A percentile compares a stretch with the other conserved stretches of the same genome.
These are phyloP conservation scores for Chelon labrosus DNA, from an alignment of 2,797 vertebrate species.

Conservation along the genomic window DNA sequence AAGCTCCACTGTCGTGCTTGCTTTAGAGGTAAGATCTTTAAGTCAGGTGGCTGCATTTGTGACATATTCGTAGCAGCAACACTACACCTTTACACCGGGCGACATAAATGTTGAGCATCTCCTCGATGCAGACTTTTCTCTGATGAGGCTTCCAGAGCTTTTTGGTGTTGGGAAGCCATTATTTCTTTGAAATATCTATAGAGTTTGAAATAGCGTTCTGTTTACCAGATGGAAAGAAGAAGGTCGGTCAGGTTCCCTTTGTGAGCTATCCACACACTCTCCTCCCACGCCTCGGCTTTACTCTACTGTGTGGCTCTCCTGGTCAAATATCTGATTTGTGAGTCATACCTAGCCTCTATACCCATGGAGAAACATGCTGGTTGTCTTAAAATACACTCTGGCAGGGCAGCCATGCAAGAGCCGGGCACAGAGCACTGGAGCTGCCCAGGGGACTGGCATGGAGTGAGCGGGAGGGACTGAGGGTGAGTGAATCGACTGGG, in stretches of 20 bases:
- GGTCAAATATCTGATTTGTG: conserved; percentile 85
- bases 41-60: conserved; percentile 44
- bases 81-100: conserved; percentile 20
- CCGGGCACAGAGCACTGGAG: conserved; percentile 57
- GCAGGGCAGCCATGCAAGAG: conserved; percentile 74
- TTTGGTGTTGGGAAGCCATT: conserved; percentile 59
- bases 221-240: conserved; percentile 82
- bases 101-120: conserved; percentile 30
- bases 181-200: conserved; percentile 70
- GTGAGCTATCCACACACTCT: conserved; percentile 76
- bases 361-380: conserved; percentile 78
- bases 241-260: conserved; percentile 78
- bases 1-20: conserved; percentile 37
- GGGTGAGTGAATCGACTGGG: conserved; percentile 66
- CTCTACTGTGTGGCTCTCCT: conserved; percentile 75
- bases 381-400: conserved; percentile 83
- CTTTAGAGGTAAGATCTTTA: conserved; percentile 36
- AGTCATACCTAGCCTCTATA: conserved; percentile 80
- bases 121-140: conserved; percentile 23
- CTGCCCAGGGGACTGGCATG: conserved; percentile 67
- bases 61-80: conserved; percentile 24
- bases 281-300: conserved; percentile 78
- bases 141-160: conserved; percentile 43
- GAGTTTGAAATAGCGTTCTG: conserved; percentile 74
- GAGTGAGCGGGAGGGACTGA: conserved; percentile 60